A percentile compares a stretch with the other conserved stretches of the same genome.
Evolutionary conservation across 2,888 invertebrate species (phyloP).

Genomic region (Tipula helvola): DNA sequence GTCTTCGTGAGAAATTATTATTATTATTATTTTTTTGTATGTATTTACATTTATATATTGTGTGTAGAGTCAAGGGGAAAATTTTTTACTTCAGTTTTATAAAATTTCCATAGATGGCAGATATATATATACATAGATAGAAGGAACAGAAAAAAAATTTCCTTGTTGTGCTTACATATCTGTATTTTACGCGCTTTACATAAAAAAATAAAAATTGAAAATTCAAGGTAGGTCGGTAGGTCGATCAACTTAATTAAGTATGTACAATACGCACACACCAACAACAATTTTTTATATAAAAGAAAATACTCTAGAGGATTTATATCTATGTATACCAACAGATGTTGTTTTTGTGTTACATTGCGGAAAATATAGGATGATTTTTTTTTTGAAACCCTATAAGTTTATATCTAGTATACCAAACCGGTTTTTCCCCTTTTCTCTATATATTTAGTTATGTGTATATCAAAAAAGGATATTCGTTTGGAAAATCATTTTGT

Average conservation of each 20-base stretch:
- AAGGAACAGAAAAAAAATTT: neutral
- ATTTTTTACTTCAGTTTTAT: neutral
- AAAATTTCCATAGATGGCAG: slow-evolving; percentile 4
- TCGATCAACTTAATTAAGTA: neutral
- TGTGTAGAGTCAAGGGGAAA: neutral
- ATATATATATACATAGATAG: neutral
- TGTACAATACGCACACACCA: neutral
- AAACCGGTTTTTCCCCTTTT: neutral
- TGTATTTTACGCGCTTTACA: neutral
- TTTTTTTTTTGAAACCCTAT: neutral
- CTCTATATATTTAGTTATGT: too few relatives aligned
- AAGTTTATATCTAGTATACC: neutral
- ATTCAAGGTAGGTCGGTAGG: slow-evolving; percentile 4
- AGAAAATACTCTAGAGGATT: neutral
- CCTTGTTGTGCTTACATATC: neutral
- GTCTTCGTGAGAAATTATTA: neutral
- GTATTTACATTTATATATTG: neutral
- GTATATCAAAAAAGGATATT: neutral
- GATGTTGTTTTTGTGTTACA: neutral
- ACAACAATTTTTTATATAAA: neutral
- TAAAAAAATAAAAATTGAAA: neutral
- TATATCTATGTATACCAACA: neutral
- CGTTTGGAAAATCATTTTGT: neutral
- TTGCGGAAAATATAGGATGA: neutral
- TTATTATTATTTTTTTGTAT: neutral